Conservation (phyloP, 2,113 vertebrate species). For the Erythrolamprus reginae region DNA sequence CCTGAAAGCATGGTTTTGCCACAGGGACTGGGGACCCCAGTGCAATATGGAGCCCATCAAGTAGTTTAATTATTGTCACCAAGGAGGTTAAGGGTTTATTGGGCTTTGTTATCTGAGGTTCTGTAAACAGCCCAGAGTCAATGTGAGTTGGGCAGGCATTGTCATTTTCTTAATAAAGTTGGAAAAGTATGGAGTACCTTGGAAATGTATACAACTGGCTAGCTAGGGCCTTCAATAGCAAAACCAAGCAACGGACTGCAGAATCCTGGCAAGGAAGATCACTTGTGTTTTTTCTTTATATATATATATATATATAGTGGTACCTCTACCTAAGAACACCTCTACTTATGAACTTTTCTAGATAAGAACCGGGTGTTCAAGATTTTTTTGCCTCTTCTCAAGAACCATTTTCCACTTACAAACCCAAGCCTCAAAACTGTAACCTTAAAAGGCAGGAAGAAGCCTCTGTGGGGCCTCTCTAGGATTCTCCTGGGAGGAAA, state of each 20-base stretch:
- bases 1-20: not conserved
- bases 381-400: no score
- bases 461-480: no score
- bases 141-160: not conserved
- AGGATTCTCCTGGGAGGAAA: no score
- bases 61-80: not conserved
- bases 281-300: not conserved
- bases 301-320: no score
- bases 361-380: no score
- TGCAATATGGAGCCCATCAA: not conserved
- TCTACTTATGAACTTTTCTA: no score
- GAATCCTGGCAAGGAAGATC: not conserved
- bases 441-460: no score
- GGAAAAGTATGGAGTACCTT: not conserved
- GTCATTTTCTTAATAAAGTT: not conserved
- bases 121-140: not conserved
- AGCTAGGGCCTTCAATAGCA: not conserved
- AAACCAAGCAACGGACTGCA: not conserved
- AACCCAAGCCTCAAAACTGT: no score
- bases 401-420: no score
- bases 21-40: not conserved
- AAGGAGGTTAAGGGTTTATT: not conserved
- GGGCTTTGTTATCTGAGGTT: not conserved
- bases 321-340: no score
- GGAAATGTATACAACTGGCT: not conserved